Evolutionary conservation across 2,113 vertebrate species (phyloP), one percentile per base, ranked within the genome.

Genomic region (Chaetodon trifascialis): DNA sequence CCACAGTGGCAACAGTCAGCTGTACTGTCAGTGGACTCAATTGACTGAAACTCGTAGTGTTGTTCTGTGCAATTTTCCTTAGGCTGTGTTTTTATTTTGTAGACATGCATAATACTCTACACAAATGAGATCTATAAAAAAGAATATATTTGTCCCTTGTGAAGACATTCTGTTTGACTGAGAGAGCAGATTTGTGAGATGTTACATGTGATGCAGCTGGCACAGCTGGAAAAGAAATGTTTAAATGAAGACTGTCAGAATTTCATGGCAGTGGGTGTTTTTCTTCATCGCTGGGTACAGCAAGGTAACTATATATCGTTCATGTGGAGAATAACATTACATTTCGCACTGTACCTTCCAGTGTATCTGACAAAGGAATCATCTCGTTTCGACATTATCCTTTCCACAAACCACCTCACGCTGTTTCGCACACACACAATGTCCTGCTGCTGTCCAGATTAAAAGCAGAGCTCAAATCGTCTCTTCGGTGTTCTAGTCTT

Each of bases 71-170:
- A 90, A 91, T 75, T 89, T 88, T 81, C 92, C 79, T 86, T 92
- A 92, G 90, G 91, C 91, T 90, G 90, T 93, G 88, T 82, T 94
- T 91, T 94, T 82, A 91, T 94, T 94, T 91, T 89, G 76, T 91
- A 89, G 80, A 92, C 63, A 93, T 89, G 88, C 90, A 88, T 94
- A 91, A 75, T 94, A 94, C 84, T 83, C 88, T 70, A 86, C 85
- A 91, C 88, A 91, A 84, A 92, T 75, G 71, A 91, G 83, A 89
- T 88, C 76, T 83, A 66, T 83, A 76, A 73, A 82, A 80, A 73
- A 73, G 34, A 83, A 86, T 88, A 92, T 91, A 87, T 93, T 90
- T 86, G 91, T 93, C 89, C 84, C 83, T 85, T 86, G 89, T 92
- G 91, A 93, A 92, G 79, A 90, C 86, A 89, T 88, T 73, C 75